phyloP scores from a whole-genome alignment of 2,113 vertebrate genomes.

The Podiceps cristatus region DNA sequence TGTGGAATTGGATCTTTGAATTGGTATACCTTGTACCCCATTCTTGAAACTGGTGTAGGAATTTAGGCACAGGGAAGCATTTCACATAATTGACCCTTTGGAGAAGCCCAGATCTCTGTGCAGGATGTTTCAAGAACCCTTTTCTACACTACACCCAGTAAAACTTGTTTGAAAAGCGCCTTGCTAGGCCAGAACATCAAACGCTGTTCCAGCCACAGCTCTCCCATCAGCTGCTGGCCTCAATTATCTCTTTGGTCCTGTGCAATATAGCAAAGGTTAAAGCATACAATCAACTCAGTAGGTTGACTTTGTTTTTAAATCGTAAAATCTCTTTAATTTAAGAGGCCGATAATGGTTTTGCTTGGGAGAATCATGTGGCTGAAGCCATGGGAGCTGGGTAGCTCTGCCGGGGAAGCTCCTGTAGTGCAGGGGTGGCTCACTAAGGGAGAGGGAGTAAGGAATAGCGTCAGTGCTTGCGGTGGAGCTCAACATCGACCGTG shows the following conservation, averaged over 20 bases:
- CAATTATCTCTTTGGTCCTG: background rate
- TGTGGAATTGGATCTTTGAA: background rate
- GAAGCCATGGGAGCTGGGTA: fast-evolving
- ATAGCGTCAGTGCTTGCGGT: fast-evolving
- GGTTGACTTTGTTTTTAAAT: background rate
- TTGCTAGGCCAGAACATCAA: background rate
- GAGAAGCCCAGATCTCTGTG: fast-evolving
- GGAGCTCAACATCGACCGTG: background rate
- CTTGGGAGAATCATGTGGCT: background rate
- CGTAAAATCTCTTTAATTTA: background rate
- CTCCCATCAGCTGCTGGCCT: background rate
- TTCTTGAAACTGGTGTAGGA: background rate
- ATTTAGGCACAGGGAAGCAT: background rate
- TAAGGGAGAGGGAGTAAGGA: fast-evolving
- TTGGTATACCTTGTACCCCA: background rate
- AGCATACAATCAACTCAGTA: background rate
- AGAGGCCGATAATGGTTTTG: background rate
- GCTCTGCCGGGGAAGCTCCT: background rate
- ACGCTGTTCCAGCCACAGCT: background rate
- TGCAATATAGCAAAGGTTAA: background rate
- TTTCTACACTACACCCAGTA: background rate
- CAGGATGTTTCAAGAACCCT: background rate
- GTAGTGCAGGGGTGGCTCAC: background rate
- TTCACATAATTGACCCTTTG: background rate
- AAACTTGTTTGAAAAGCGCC: background rate